Conservation (phyloP, 2,113 vertebrate species). For the Anser brachyrhynchus region DNA sequence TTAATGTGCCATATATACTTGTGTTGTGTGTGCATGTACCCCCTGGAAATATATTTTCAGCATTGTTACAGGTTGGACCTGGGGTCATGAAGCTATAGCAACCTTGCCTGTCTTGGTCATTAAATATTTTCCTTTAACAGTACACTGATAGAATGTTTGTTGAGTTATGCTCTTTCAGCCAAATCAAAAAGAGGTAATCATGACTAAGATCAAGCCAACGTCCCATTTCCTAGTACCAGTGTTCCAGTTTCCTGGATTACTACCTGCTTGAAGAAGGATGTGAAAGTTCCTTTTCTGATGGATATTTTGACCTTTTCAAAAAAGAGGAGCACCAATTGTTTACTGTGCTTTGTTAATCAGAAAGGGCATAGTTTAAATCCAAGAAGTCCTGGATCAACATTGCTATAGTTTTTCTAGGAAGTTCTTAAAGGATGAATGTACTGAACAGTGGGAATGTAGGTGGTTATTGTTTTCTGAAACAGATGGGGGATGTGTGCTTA, state of each 20-base stretch:
- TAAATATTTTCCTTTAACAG: no score
- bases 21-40: not conserved
- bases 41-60: not conserved
- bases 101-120: no score
- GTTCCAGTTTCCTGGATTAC: not conserved
- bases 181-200: not conserved
- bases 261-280: not conserved
- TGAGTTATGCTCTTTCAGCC: not conserved
- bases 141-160: not conserved
- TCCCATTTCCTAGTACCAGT: not conserved
- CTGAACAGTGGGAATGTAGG: not conserved
- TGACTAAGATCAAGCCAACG: not conserved
- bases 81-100: not conserved
- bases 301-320: not conserved
- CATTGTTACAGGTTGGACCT: not conserved
- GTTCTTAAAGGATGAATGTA: not conserved
- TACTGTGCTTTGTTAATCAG: not conserved
- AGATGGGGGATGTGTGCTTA: not conserved
- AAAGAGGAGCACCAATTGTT: not conserved
- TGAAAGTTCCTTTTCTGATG: not conserved
- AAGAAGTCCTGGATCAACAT: not conserved
- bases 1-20: not conserved
- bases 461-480: not conserved
- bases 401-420: not conserved
- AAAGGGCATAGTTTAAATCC: not conserved